Evolutionary conservation across 2,888 invertebrate genomes (phyloP), one percentile per base, ranked within the genome.

Genomic region (Cheilosia urbana): DNA sequence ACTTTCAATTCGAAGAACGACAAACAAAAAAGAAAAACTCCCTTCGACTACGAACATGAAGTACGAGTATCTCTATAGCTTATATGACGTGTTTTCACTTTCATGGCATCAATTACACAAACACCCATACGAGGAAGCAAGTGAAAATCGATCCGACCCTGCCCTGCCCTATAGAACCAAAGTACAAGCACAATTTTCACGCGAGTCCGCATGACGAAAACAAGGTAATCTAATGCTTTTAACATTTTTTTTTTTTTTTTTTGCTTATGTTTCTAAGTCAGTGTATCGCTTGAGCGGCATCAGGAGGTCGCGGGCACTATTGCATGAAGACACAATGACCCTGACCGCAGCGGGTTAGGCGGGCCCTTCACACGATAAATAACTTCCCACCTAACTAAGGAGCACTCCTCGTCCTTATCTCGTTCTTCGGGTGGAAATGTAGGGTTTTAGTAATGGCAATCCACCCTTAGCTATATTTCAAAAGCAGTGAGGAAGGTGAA

Each of bases 81-180:
- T 17, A 19, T 47, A 47, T 47, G 9, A 47, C 47, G 37, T 49
- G 27, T 66, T 73, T 80, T 80, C 68, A 75, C 80, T 75, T 75
- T 80, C 68, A 80, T 15, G 68, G 55, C 53, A 80, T 47, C 68
- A 75, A 73, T 62, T 68, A 73, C 19, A 47, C 47, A 47, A 3
- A 55, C 30, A 24, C n/a, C 45, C 37, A 24, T 37, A 45, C 58
- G 58, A 58, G 80, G 65, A 75, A 75, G 34, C 21, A 68, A 69
- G 57, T 69, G 68, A 68, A 81, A 75, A 63, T 68, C 68, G 75
- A 81, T 63, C 17, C 57, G 75, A 81, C 68, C 49, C 63, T 75
- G 53, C 47, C 37, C 40, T 58, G 65, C 51, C 58, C 58, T 42
- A 37, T 13, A 34, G 34, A 58, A 72, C 30, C 40, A 42, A n/a